Base-by-base conservation (phyloP, 2,797 vertebrate genomes). In the Melanotaenia nigrans region DNA sequence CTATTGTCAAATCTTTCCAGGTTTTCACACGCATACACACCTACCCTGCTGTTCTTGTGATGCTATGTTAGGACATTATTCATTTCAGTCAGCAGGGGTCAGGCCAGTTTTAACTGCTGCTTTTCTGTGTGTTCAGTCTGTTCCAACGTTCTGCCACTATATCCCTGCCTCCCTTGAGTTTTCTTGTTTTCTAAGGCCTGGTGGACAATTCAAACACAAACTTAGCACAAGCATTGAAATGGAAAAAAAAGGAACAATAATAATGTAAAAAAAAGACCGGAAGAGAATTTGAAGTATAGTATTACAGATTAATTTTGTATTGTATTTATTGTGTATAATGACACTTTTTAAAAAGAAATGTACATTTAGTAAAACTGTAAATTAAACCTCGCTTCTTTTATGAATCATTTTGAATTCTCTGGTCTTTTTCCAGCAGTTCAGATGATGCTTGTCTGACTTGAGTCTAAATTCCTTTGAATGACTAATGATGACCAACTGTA, bases 251-350 rank as follows among this genome's bases (percentile, higher is more conserved):
- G 90, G 90, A 95, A 95, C 92, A 95, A 93, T 94, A 94, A 93
- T 93, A 93, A 92, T 94, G 93, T 94, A 94, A 90, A 30, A 94
- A 94, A 92, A 91, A 93, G 90, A 92, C 87, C 84, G 91, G 93
- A 92, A 94, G 92, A 94, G 92, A 95, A 95, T 95, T 95, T 94
- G 94, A 96, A 96, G 95, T 96, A 96, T 97, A 96, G 96, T 97
- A 97, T 96, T 97, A 96, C 95, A 95, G 94, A 97, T 96, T 97
- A 96, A 96, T 97, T 97, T 98, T 98, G 96, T 98, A 97, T 96
- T 97, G 96, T 98, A 98, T 98, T 98, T 98, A 98, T 98, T 97
- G 96, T 97, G 96, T 96, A 98, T 97, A 97, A 96, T 96, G 94
- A 97, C 92, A 94, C 95, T 95, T 98, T 98, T 97, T 97, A 96